Conservation (phyloP, 2,113 vertebrate genomes). For the Gobiocypris rarus region DNA sequence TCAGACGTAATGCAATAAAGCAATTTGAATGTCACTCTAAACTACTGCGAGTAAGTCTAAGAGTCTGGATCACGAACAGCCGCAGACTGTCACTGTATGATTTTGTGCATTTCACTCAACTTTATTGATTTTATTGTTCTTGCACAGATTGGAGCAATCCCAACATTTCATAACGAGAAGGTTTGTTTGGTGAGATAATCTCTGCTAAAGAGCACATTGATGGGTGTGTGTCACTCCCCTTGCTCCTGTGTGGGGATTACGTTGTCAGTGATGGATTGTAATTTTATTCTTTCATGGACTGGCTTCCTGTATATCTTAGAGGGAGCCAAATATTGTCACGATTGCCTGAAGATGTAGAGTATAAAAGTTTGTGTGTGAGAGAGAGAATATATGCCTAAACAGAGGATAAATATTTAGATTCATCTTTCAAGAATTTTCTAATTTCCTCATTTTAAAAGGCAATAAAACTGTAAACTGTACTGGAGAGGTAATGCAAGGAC, state of each 20-base stretch:
- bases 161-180: background rate
- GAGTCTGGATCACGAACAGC: background rate
- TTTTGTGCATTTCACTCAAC: conserved; percentile 1
- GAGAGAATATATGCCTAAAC: background rate
- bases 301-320: conserved; percentile 12
- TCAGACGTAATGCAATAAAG: background rate
- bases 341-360: background rate
- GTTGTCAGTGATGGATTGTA: conserved; percentile 3
- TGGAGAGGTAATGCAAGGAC: conserved; percentile 3
- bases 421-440: background rate
- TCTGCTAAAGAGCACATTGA: background rate
- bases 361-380: background rate
- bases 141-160: background rate
- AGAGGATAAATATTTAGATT: conserved; percentile 4
- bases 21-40: conserved; percentile 17
- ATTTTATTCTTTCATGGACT: conserved; percentile 2
- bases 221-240: conserved; percentile 8
- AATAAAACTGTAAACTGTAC: background rate
- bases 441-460: background rate
- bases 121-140: conserved; percentile 6
- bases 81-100: background rate
- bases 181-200: conserved; percentile 35
- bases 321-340: background rate
- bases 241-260: conserved; percentile 8
- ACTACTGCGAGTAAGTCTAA: background rate